These are phyloP conservation scores for Casuarius casuarius DNA, from an alignment of 2,113 vertebrate genomes.

Conservation along the genomic window DNA sequence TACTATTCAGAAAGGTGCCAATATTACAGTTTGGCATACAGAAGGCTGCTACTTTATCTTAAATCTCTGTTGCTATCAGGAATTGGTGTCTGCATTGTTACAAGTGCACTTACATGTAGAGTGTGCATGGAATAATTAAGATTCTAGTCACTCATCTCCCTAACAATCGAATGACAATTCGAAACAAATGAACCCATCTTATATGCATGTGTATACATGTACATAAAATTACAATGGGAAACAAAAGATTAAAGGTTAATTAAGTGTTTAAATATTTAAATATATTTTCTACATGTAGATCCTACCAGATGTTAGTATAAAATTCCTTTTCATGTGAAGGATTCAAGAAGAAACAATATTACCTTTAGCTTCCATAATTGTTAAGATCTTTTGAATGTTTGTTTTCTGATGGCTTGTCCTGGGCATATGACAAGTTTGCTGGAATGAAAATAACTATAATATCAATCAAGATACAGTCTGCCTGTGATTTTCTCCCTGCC, in stretches of 20 bases:
- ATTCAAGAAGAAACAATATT: not conserved
- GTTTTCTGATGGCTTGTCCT: conserved; percentile 36
- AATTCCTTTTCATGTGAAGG: conserved; percentile 14
- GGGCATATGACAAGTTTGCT: not conserved
- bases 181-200: not conserved
- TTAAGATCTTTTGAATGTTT: not conserved
- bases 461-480: not conserved
- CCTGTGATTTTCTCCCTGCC: not conserved
- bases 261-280: not conserved
- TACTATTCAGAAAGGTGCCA: not conserved
- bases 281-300: not conserved
- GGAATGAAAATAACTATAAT: conserved; percentile 1
- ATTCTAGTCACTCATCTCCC: not conserved
- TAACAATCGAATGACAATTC: not conserved
- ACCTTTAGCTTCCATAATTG: not conserved
- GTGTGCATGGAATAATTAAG: not conserved
- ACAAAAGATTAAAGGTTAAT: not conserved
- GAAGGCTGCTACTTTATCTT: not conserved
- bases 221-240: not conserved
- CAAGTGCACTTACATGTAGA: not conserved
- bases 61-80: not conserved
- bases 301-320: not conserved
- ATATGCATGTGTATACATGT: not conserved
- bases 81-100: not conserved
- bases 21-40: accelerated